Evolutionary conservation across 2,113 vertebrate species (phyloP).

Genomic region (Aegotheles bennettii): DNA sequence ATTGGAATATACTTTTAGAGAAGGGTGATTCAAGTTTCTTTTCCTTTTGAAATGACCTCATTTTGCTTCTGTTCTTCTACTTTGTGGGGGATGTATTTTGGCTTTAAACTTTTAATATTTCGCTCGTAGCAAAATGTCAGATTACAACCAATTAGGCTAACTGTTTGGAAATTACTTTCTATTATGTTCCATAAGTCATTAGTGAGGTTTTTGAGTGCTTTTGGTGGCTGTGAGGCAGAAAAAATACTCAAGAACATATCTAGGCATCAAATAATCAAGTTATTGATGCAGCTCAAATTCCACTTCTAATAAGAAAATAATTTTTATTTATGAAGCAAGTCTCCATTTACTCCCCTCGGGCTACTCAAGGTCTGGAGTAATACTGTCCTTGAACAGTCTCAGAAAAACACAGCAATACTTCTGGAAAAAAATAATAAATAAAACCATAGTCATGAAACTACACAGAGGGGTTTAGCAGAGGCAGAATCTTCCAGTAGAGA

Average conservation of each 20-base stretch:
- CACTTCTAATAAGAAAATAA: slow-evolving; percentile 33
- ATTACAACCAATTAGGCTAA: slow-evolving; percentile 48
- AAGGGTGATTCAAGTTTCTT: background rate
- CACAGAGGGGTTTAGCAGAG: background rate
- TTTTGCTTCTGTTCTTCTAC: background rate
- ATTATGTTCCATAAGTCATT: slow-evolving; percentile 50
- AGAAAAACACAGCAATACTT: background rate
- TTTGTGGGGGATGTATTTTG: background rate
- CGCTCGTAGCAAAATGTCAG: slow-evolving; percentile 23
- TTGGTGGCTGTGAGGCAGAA: slow-evolving; percentile 48
- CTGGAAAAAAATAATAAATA: background rate
- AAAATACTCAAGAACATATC: slow-evolving; percentile 30
- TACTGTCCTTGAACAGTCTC: slow-evolving; percentile 17
- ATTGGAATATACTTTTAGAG: background rate
- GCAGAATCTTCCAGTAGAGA: background rate
- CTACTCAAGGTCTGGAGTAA: background rate
- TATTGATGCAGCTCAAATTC: slow-evolving; percentile 49
- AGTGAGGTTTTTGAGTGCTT: slow-evolving; percentile 18
- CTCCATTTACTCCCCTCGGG: background rate
- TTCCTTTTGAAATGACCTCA: background rate
- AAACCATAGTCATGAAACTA: background rate
- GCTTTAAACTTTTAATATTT: slow-evolving; percentile 13
- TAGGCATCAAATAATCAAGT: slow-evolving; percentile 38
- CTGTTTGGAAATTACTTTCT: slow-evolving; percentile 40
- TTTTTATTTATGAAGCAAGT: slow-evolving; percentile 59